phyloP scores from a whole-genome alignment of 2,113 vertebrate genomes.

The Lagopus muta region DNA sequence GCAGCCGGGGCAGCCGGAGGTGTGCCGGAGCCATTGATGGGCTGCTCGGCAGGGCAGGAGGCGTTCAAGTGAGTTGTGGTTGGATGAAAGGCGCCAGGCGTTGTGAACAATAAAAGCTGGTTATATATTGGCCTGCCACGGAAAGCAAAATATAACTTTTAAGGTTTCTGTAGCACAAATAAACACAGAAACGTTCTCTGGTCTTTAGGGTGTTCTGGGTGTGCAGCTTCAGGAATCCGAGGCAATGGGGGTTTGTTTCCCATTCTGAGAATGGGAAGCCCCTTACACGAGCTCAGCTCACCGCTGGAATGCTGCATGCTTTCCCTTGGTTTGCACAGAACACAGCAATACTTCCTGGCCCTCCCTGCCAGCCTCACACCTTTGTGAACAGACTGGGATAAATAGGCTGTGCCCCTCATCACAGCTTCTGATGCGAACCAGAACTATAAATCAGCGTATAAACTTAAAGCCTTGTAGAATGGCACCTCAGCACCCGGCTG shows the following conservation, averaged over 20 bases:
- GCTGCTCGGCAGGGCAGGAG: no score
- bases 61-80: no score
- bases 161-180: neutral
- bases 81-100: neutral
- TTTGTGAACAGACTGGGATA: accelerated
- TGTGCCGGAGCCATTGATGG: no score
- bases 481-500: neutral
- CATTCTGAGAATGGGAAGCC: neutral
- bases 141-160: neutral
- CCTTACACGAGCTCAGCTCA: neutral
- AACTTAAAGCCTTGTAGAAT: neutral
- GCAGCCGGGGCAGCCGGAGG: no score
- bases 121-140: neutral
- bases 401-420: neutral
- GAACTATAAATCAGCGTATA: neutral
- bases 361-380: neutral
- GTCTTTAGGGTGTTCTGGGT: neutral
- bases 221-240: neutral
- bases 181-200: neutral
- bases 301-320: neutral
- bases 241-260: neutral
- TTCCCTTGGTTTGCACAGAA: neutral
- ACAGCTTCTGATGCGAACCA: neutral
- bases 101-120: neutral
- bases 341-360: neutral